Base-by-base conservation (phyloP, 2,797 vertebrate genomes). In the Crocidura indochinensis region DNA sequence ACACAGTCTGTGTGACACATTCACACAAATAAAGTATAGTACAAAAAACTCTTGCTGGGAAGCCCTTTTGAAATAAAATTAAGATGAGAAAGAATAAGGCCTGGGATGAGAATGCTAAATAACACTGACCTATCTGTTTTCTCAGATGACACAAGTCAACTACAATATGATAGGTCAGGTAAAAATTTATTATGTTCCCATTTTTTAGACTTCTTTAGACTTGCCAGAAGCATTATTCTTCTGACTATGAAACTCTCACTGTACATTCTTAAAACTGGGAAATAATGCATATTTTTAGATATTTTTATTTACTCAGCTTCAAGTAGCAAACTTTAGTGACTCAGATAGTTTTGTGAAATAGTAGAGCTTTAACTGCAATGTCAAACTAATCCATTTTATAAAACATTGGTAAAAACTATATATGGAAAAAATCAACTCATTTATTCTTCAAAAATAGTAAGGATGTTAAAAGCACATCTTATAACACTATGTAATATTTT, bases 51-150 rank as follows among this genome's bases (percentile, higher is more conserved):
- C 80, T 74, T 31, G 29, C 72, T 91, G 77, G 84, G 83, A 92
- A 81, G 75, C 91, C 95, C 97, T 96, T 95, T 90, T 94, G 62
- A 81, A 92, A 0, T 26, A 71, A 85, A 80, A 60, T 80, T 38
- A 0, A 88, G 73, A 90, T 69, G 20, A 94, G 64, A 44, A 95
- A 20, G 2, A 92, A 89, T 76, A 7, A 1, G 31, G 49, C 2
- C 44, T 68, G 72, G 3, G 22, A 44, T n/a, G 11, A 12, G 31
- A 31, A 9, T 44, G 56, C 26, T 64, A 82, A 95, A 80, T 27
- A 92, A 44, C 26, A 47, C 72, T 77, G 75, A 83, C 79, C 67
- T 91, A 11, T 78, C 56, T 29, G 78, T 46, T 88, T 94, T 88
- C 75, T 89, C 51, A 89, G 17, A 64, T 91, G 87, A 22, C 7